Conservation (phyloP, 2,113 vertebrate species). For the Triplophysa tibetana region DNA sequence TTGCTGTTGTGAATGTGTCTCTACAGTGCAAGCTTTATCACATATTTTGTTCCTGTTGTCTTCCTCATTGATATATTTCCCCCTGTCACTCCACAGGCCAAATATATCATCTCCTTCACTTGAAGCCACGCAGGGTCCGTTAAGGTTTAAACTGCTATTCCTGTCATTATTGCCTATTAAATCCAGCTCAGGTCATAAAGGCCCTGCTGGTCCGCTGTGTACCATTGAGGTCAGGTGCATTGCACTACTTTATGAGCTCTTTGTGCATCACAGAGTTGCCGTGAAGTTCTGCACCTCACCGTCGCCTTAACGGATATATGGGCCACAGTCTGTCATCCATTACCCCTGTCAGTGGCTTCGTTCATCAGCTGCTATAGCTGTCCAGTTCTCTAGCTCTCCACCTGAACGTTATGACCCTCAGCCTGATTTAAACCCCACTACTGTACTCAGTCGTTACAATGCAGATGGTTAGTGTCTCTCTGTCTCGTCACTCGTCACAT, state of each 20-base stretch:
- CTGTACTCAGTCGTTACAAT: constrained; percentile 64
- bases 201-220: constrained; percentile 77
- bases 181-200: constrained; percentile 83
- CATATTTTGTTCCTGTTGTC: constrained; percentile 66
- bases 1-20: not conserved
- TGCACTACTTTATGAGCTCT: constrained; percentile 86
- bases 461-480: constrained; percentile 65
- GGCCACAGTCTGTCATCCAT: constrained; percentile 81
- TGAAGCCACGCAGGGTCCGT: constrained; percentile 63
- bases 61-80: constrained; percentile 71
- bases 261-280: constrained; percentile 62
- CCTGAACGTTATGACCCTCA: constrained; percentile 68
- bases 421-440: constrained; percentile 94
- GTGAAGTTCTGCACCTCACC: constrained; percentile 49
- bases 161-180: constrained; percentile 83
- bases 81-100: constrained; percentile 69
- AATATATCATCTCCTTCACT: constrained; percentile 68
- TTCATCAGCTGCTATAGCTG: constrained; percentile 69
- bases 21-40: constrained; percentile 23
- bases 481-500: constrained; percentile 78
- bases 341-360: constrained; percentile 79
- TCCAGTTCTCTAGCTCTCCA: constrained; percentile 78
- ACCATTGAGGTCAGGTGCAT: constrained; percentile 84
- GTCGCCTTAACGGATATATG: constrained; percentile 69
- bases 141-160: constrained; percentile 80